Evolutionary conservation across 2,888 invertebrate genomes (phyloP).

Genomic region (Malthinus flaveolus): DNA sequence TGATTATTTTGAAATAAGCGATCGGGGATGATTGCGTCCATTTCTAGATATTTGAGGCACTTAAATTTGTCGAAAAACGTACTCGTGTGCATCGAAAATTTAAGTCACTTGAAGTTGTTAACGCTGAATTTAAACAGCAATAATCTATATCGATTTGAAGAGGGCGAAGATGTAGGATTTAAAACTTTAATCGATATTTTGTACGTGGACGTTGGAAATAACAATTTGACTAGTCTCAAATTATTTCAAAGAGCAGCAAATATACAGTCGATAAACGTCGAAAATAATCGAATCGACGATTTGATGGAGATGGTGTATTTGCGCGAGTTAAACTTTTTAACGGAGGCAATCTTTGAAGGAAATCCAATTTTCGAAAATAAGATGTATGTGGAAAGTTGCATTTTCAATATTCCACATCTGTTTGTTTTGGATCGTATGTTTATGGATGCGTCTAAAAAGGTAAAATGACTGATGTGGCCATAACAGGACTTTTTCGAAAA

Average conservation of each 20-base stretch:
- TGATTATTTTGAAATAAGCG: neutral
- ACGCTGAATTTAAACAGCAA: conserved; percentile 42
- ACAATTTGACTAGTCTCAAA: conserved; percentile 59
- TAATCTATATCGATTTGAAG: conserved; percentile 43
- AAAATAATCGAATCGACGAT: conserved; percentile 47
- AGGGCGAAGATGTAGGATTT: conserved; percentile 53
- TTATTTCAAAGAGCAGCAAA: conserved; percentile 55
- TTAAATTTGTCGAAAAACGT: conserved; percentile 64
- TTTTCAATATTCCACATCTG: conserved; percentile 48
- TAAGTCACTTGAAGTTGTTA: conserved; percentile 58
- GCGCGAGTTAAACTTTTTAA: conserved; percentile 42
- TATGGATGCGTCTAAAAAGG: conserved; percentile 46
- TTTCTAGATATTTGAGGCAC: conserved; percentile 59
- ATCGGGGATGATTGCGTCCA: neutral
- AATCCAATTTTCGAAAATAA: conserved; percentile 44
- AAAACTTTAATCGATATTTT: conserved; percentile 59
- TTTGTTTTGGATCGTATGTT: conserved; percentile 47
- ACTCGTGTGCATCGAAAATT: conserved; percentile 61
- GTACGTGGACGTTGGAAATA: conserved; percentile 59
- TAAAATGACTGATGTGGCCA: conserved; percentile 24
- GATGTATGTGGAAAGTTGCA: conserved; percentile 47
- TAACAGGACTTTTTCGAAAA: no score
- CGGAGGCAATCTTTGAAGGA: conserved; percentile 47
- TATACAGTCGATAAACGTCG: conserved; percentile 48
- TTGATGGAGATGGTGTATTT: conserved; percentile 51